phyloP scores from a whole-genome alignment of 2,113 vertebrate genomes.

The Proterorhinus semilunaris region DNA sequence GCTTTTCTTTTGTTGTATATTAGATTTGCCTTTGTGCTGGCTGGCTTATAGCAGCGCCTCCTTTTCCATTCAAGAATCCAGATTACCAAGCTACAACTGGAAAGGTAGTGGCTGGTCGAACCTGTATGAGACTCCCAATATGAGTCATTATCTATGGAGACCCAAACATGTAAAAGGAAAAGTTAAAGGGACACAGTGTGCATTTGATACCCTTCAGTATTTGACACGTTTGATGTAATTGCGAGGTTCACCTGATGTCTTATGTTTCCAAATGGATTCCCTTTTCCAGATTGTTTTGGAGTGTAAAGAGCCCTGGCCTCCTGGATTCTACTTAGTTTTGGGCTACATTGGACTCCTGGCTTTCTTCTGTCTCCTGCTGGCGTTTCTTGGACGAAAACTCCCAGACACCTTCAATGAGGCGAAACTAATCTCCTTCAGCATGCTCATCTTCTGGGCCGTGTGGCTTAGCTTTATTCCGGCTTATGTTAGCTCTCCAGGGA shows the following conservation, averaged over 20 bases:
- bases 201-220: not conserved
- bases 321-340: slow-evolving; percentile 73
- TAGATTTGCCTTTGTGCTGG: slow-evolving; percentile 66
- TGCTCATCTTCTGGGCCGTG: slow-evolving; percentile 78
- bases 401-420: slow-evolving; percentile 72
- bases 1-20: not conserved
- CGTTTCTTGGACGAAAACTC: slow-evolving; percentile 73
- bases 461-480: slow-evolving; percentile 80
- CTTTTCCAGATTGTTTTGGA: slow-evolving; percentile 69
- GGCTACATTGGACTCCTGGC: slow-evolving; percentile 77
- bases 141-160: too few relatives aligned
- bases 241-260: not conserved
- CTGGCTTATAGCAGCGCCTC: slow-evolving; percentile 62
- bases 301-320: slow-evolving; percentile 72
- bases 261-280: slow-evolving; percentile 8
- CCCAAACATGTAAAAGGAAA: too few relatives aligned
- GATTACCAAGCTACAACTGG: slow-evolving; percentile 64
- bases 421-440: slow-evolving; percentile 75
- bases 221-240: not conserved
- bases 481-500: slow-evolving; percentile 74
- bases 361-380: slow-evolving; percentile 71
- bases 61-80: slow-evolving; percentile 71
- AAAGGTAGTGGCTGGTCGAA: slow-evolving; percentile 40
- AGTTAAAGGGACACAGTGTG: too few relatives aligned
- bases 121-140: not conserved